phyloP scores from a whole-genome alignment of 2,888 invertebrate species.

The Macroteleia sp. region DNA sequence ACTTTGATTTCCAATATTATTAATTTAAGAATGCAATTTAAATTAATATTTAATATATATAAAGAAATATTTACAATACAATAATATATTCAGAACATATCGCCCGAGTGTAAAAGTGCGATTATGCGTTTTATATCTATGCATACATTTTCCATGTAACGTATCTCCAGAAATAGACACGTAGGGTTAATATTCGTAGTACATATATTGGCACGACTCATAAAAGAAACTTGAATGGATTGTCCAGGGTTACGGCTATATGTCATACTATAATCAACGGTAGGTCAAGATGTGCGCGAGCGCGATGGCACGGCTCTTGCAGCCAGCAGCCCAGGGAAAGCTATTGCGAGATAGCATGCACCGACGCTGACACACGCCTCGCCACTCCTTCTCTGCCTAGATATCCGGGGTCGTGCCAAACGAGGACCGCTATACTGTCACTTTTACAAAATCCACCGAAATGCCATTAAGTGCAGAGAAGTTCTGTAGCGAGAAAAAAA shows the following conservation, averaged over 20 bases:
- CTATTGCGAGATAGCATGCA: conserved; percentile 47
- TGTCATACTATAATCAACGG: conserved; percentile 49
- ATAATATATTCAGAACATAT: too few relatives aligned
- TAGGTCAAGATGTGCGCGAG: conserved; percentile 68
- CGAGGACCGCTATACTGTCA: conserved; percentile 25
- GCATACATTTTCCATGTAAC: too few relatives aligned
- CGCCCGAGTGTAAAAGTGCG: too few relatives aligned
- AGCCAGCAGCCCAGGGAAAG: conserved; percentile 68
- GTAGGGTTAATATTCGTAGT: conserved; percentile 7
- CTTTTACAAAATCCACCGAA: conserved; percentile 39
- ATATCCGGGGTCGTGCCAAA: conserved; percentile 67
- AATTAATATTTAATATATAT: too few relatives aligned
- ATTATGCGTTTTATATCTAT: too few relatives aligned
- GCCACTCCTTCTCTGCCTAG: conserved; percentile 62
- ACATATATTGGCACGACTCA: neutral
- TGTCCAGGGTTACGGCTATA: conserved; percentile 42
- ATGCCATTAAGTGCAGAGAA: conserved; percentile 10
- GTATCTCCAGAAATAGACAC: neutral
- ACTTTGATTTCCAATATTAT: too few relatives aligned
- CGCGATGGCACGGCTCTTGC: conserved; percentile 68
- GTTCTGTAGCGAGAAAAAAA: neutral
- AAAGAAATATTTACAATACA: too few relatives aligned
- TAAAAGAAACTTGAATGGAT: conserved; percentile 41
- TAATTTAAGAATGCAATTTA: too few relatives aligned
- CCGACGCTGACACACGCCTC: conserved; percentile 26